phyloP scores from a whole-genome alignment of 2,888 invertebrate genomes.

The Tyria jacobaeae region DNA sequence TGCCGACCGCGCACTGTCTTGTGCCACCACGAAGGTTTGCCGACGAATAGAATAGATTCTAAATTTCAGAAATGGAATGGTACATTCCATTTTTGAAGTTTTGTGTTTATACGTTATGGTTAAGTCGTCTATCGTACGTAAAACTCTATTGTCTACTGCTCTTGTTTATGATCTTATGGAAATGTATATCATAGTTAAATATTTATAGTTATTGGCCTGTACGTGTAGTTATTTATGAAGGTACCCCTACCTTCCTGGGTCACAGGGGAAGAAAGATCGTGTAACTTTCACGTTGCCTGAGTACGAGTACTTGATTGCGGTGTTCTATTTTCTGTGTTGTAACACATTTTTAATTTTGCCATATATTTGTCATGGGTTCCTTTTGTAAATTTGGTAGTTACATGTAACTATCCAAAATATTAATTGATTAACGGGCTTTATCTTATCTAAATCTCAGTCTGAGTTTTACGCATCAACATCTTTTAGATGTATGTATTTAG shows the following conservation, averaged over 20 bases:
- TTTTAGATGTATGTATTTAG: conserved; percentile 41
- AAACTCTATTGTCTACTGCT: background rate
- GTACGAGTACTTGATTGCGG: conserved; percentile 40
- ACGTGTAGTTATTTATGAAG: conserved; percentile 25
- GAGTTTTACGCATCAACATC: conserved; percentile 25
- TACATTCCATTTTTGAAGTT: conserved; percentile 51
- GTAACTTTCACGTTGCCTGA: conserved; percentile 44
- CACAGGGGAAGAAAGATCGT: conserved; percentile 31
- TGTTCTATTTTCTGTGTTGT: conserved; percentile 43
- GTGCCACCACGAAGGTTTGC: conserved; percentile 48
- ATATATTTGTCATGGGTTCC: conserved; percentile 29
- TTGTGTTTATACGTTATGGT: conserved; percentile 34
- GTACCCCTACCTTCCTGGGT: too few species aligned
- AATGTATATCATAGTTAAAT: background rate
- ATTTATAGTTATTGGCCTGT: conserved; percentile 5
- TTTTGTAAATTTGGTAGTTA: conserved; percentile 9
- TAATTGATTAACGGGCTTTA: background rate
- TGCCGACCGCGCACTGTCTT: conserved; percentile 40
- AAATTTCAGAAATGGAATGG: too few species aligned
- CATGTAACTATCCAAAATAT: conserved; percentile 16
- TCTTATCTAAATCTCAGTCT: conserved; percentile 18
- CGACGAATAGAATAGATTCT: conserved; percentile 33
- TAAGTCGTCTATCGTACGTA: conserved; percentile 34
- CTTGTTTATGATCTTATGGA: background rate
- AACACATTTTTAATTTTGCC: conserved; percentile 22